These are phyloP conservation scores for Epinotia brunnichana DNA, from an alignment of 2,888 invertebrate genomes.

Conservation along the genomic window DNA sequence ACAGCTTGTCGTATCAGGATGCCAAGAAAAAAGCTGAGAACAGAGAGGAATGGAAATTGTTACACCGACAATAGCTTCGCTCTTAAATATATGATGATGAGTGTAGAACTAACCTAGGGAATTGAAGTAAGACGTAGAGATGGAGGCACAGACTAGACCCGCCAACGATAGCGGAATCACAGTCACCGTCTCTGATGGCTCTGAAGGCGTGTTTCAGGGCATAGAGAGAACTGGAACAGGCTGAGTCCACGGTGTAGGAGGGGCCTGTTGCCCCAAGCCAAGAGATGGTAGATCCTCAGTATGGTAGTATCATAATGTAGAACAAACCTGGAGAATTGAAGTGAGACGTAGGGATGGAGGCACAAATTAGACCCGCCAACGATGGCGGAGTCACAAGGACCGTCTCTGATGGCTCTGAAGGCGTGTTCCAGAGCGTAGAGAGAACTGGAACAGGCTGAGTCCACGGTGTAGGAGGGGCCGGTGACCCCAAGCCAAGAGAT, in stretches of 20 bases:
- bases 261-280: constrained; percentile 95
- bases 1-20: too few relatives aligned
- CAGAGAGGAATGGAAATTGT: too few relatives aligned
- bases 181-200: constrained; percentile 88
- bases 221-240: constrained; percentile 96
- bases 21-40: too few relatives aligned
- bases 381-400: constrained; percentile 92
- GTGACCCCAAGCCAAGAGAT: not conserved
- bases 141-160: constrained; percentile 93
- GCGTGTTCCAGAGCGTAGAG: constrained; percentile 86
- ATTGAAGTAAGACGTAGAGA: constrained; percentile 94
- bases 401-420: constrained; percentile 60
- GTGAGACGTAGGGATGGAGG: constrained; percentile 93
- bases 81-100: too few relatives aligned
- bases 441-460: not conserved
- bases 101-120: constrained; percentile 85
- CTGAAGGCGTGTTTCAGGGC: constrained; percentile 93
- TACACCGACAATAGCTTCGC: too few relatives aligned
- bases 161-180: constrained; percentile 95
- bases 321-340: constrained; percentile 90
- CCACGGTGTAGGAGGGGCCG: not conserved
- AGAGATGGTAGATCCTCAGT: too few relatives aligned
- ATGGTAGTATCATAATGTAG: constrained; percentile 45
- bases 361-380: constrained; percentile 94
- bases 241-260: constrained; percentile 94